Base-by-base conservation (phyloP, 2,797 vertebrate species). In the Sebastes hubbsi region DNA sequence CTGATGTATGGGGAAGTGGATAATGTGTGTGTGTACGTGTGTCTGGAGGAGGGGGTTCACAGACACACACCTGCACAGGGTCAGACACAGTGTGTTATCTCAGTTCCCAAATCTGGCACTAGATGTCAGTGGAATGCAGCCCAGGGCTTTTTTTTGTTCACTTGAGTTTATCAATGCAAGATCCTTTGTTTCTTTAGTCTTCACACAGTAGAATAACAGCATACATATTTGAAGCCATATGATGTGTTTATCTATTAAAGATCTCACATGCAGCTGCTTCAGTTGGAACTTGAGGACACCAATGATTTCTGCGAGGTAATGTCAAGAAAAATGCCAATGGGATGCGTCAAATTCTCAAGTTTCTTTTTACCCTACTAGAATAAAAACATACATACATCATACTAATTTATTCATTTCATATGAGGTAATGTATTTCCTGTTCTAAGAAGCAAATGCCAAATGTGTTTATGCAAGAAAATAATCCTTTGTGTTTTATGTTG, bases 81-180 rank as follows among this genome's bases (percentile, higher is more conserved):
- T 90, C 87, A 87, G 81, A 27, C 73, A 30, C n/a, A 27, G 82
- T 63, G 74, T 5, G 42, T 71, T 66, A 61, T 71, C 82, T 72
- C 69, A 88, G 74, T 93, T 92, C 91, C 80, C 10, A 5, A 5
- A 77, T 78, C 72, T 71, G 73, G 77, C 94, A 91, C 93, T 91
- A 94, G 94, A 93, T 94, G 94, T 93, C 94, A 94, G 91, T 87
- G 86, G 86, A 92, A 78, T 69, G 82, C 85, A 93, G 84, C 82
- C 18, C 68, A 84, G 86, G 27, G 82, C 46, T 42, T 32, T 42
- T 32, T 32, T 8, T 18, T 20, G 8, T 27, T 27, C n/a, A 8
- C 18, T 54, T 2, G 29, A 68, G 78, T 72, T 70, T 59, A 72
- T 58, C 72, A 72, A 2, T 27, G 34, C 61, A 38, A 49, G 76